A percentile compares a stretch with the other conserved stretches of the same genome.
These are phyloP conservation scores for Ophion slaviceki DNA, from an alignment of 2,888 invertebrate species.

Conservation along the genomic window DNA sequence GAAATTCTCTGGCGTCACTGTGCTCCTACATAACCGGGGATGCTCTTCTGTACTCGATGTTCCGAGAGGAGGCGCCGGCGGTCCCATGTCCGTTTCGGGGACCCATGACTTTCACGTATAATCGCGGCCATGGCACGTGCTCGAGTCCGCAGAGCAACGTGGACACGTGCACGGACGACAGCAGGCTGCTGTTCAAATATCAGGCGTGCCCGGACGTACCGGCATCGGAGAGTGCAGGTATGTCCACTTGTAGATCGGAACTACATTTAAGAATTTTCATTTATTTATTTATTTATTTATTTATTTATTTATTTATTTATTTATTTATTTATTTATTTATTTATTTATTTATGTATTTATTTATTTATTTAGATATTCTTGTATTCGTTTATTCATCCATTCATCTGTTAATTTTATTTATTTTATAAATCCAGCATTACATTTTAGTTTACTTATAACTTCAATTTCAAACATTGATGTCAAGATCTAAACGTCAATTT, in stretches of 20 bases:
- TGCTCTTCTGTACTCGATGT: conserved; percentile 94
- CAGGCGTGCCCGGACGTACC: conserved; percentile 97
- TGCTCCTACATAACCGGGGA: conserved; percentile 95
- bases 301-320: not conserved
- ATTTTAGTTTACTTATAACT: too few species aligned
- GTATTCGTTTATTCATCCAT: too few species aligned
- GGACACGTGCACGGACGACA: conserved; percentile 97
- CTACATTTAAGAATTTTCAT: not conserved
- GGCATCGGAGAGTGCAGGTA: conserved; percentile 96
- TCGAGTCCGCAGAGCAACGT: conserved; percentile 95
- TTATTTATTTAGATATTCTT: too few species aligned
- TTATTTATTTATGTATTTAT: too few species aligned
- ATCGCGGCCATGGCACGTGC: conserved; percentile 95
- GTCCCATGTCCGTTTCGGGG: conserved; percentile 95
- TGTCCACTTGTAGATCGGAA: conserved; percentile 70
- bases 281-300: not conserved
- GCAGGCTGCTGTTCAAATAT: conserved; percentile 94
- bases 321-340: too few species aligned
- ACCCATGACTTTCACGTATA: conserved; percentile 96
- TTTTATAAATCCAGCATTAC: too few species aligned
- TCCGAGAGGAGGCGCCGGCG: conserved; percentile 93
- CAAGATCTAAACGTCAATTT: too few species aligned
- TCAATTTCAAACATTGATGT: too few species aligned
- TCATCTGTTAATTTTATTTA: too few species aligned
- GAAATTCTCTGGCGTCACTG: conserved; percentile 91